phyloP scores from a whole-genome alignment of 2,113 vertebrate genomes.

The Acrocephalus arundinaceus region DNA sequence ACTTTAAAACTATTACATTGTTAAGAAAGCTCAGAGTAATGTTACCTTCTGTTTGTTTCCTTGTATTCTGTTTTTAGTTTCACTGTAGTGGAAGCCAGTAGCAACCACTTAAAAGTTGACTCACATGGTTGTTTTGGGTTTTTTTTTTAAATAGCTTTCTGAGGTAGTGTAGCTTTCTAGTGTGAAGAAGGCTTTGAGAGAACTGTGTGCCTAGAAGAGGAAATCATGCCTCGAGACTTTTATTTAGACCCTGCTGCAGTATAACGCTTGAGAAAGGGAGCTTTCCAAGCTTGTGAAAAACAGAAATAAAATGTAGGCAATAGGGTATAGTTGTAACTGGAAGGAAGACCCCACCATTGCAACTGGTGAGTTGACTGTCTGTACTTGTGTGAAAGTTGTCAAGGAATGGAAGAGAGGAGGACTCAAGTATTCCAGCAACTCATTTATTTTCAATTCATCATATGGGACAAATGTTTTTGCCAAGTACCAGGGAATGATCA shows the following conservation, averaged over 20 bases:
- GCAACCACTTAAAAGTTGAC: neutral
- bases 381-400: neutral
- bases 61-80: neutral
- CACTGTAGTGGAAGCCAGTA: neutral
- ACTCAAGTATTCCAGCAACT: neutral
- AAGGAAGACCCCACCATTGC: neutral
- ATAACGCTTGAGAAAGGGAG: neutral
- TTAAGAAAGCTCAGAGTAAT: neutral
- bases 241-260: neutral
- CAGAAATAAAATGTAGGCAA: neutral
- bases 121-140: neutral
- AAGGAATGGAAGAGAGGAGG: neutral
- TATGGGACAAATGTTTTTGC: neutral
- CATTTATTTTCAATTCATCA: neutral
- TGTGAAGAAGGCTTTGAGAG: neutral
- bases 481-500: neutral
- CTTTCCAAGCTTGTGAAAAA: neutral
- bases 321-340: neutral
- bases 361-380: neutral
- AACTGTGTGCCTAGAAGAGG: neutral
- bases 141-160: neutral
- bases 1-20: neutral
- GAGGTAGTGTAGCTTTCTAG: neutral
- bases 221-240: neutral
- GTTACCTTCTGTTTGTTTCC: conserved; percentile 37